These are phyloP conservation scores for Manis pentadactyla DNA, from an alignment of 2,797 vertebrate species.

Conservation along the genomic window DNA sequence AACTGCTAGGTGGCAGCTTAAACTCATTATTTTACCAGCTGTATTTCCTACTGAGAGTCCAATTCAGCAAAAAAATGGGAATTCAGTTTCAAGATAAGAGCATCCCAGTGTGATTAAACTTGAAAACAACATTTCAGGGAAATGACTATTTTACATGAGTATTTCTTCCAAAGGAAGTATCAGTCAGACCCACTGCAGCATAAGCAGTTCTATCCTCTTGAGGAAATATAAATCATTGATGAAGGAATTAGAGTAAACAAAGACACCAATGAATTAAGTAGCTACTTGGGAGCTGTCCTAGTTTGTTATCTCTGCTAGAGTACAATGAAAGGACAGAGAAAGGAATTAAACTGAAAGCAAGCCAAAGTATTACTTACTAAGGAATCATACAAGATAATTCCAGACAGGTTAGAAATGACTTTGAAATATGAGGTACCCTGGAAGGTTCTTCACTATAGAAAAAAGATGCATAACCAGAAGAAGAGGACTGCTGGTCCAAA, in stretches of 20 bases:
- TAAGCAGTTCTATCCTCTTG: not conserved
- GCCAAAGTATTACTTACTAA: not conserved
- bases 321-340: conserved; percentile 3
- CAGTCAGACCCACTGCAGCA: not conserved
- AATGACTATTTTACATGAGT: conserved; percentile 63
- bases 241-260: conserved; percentile 52
- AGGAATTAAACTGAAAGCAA: conserved; percentile 50
- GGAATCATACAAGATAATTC: not conserved
- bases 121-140: conserved; percentile 41
- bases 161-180: conserved; percentile 46
- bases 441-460: not conserved
- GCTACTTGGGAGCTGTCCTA: conserved; percentile 45
- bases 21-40: conserved; percentile 42
- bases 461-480: not conserved
- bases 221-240: conserved; percentile 64
- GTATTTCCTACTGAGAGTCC: not conserved
- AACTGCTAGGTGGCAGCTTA: not conserved
- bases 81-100: conserved; percentile 49
- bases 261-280: conserved; percentile 52
- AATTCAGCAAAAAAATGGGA: conserved; percentile 40
- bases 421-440: not conserved
- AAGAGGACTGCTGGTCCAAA: not conserved
- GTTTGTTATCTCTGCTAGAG: conserved; percentile 45
- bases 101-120: conserved; percentile 63
- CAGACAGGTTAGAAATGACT: not conserved